Conservation (phyloP, 2,113 vertebrate species). For the Hippocampus guttulatus region DNA sequence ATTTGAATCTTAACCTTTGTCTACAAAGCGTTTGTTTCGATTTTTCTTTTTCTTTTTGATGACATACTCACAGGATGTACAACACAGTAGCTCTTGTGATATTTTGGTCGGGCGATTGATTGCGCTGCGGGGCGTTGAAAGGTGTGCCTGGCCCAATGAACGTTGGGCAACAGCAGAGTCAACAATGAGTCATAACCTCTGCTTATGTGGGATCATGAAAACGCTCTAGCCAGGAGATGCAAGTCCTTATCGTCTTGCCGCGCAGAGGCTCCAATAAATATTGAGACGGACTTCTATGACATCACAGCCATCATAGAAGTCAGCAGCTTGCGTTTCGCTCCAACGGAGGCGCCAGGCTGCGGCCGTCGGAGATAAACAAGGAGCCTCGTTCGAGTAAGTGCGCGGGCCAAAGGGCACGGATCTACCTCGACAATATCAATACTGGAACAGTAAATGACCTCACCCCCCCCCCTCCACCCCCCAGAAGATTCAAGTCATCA, state of each 20-base stretch:
- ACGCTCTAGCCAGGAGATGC: neutral
- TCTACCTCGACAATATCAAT: neutral
- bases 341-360: neutral
- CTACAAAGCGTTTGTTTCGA: too few species aligned
- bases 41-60: too few species aligned
- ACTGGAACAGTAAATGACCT: neutral
- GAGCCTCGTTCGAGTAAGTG: neutral
- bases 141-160: too few species aligned
- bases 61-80: too few species aligned
- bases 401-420: neutral
- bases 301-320: neutral
- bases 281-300: neutral
- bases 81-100: too few species aligned
- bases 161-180: too few species aligned
- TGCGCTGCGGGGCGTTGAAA: neutral
- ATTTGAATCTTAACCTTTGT: too few species aligned
- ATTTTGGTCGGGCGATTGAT: neutral
- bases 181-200: neutral
- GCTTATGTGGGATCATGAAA: neutral
- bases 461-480: neutral
- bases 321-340: neutral
- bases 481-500: slow-evolving; percentile 1
- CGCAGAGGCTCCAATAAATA: neutral
- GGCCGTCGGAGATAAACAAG: slow-evolving; percentile 5
- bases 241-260: neutral